Percentiles rank a stretch among this genome's conserved stretches.
Evolutionary conservation across 2,888 invertebrate species (phyloP).

Genomic region (Eupithecia insigniata): DNA sequence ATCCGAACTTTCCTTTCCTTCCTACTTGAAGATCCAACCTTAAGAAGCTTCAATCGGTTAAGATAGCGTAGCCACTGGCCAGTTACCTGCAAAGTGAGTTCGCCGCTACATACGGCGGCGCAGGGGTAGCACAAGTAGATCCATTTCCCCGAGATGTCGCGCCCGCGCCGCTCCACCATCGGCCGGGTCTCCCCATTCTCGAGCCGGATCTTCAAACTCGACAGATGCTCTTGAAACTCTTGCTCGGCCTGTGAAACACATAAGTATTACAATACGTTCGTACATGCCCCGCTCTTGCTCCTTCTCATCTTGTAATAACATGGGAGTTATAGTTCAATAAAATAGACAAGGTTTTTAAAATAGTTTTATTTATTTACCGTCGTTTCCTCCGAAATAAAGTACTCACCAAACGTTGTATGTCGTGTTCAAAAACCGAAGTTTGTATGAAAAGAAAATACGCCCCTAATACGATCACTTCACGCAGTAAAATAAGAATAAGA

Average conservation of each 20-base stretch:
- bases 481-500: background rate
- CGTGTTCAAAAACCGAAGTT: slow-evolving; percentile 27
- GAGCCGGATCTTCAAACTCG: slow-evolving; percentile 74
- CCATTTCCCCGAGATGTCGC: slow-evolving; percentile 76
- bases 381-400: slow-evolving; percentile 25
- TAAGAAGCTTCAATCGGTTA: too few relatives aligned
- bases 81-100: slow-evolving; percentile 69
- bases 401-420: slow-evolving; percentile 39
- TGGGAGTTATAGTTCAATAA: slow-evolving; percentile 34
- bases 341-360: slow-evolving; percentile 29
- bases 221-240: slow-evolving; percentile 75
- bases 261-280: slow-evolving; percentile 20
- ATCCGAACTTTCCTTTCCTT: too few relatives aligned
- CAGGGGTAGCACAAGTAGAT: slow-evolving; percentile 82
- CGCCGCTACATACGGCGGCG: slow-evolving; percentile 78
- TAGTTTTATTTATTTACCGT: slow-evolving; percentile 39
- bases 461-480: slow-evolving; percentile 29
- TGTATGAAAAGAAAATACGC: slow-evolving; percentile 22
- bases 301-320: slow-evolving; percentile 3
- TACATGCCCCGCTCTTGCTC: background rate
- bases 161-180: slow-evolving; percentile 77
- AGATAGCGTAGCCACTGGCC: background rate
- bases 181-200: slow-evolving; percentile 73
- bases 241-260: slow-evolving; percentile 67
- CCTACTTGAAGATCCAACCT: too few relatives aligned